Evolutionary conservation across 2,113 vertebrate species (phyloP).

Genomic region (Taxidea taxus): DNA sequence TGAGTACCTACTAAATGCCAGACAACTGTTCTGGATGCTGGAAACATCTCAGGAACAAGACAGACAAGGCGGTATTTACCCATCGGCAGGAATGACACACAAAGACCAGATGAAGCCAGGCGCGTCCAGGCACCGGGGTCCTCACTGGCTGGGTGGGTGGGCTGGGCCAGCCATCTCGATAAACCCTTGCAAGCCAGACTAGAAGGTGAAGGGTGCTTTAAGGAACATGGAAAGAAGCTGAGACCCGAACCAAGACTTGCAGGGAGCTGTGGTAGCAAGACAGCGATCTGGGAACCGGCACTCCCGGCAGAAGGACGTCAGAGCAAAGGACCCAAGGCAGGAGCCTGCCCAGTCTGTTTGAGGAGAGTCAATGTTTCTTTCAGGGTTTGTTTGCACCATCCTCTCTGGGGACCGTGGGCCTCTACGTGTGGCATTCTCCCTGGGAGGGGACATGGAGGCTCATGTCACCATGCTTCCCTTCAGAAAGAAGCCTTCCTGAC

Average conservation of each 20-base stretch:
- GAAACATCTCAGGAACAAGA: no score
- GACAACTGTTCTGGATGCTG: background rate
- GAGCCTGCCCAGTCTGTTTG: background rate
- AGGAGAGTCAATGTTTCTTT: background rate
- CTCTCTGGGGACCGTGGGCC: background rate
- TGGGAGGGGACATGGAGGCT: accelerated
- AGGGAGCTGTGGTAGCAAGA: background rate
- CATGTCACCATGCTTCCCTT: accelerated
- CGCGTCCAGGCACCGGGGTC: accelerated
- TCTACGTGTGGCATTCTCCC: no score
- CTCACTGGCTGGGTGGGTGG: accelerated
- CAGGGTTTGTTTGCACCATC: accelerated
- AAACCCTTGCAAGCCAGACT: background rate
- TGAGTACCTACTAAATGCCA: background rate
- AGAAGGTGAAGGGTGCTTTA: background rate
- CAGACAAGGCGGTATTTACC: accelerated
- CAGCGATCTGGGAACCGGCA: accelerated
- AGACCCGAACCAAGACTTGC: background rate
- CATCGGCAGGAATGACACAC: background rate
- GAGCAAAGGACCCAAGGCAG: background rate
- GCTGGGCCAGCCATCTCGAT: background rate
- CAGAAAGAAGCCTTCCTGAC: background rate
- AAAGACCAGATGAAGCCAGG: accelerated
- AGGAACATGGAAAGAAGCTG: background rate
- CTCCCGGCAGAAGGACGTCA: background rate